A percentile compares a stretch with the other conserved stretches of the same genome.
Evolutionary conservation across 2,797 vertebrate species (phyloP).

Genomic region (Galagoides demidoff): DNA sequence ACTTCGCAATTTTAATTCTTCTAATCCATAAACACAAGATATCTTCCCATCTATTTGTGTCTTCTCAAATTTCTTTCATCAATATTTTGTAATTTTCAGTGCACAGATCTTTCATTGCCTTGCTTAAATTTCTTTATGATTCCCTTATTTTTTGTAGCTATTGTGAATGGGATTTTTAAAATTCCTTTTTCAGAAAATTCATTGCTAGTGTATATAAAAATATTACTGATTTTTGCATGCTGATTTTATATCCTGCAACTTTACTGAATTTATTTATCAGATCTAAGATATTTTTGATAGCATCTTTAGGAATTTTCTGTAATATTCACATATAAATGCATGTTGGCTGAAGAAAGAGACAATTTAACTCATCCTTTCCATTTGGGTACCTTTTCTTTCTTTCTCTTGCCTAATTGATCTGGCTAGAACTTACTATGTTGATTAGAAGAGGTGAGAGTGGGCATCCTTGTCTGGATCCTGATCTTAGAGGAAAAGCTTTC

Average conservation of each 20-base stretch:
- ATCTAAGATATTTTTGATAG: background rate
- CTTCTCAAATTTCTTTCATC: background rate
- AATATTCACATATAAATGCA: too few relatives aligned
- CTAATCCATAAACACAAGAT: background rate
- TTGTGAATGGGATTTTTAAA: background rate
- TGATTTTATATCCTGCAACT: background rate
- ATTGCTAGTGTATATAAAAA: background rate
- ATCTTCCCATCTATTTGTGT: background rate
- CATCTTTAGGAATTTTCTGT: background rate
- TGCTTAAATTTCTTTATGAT: background rate
- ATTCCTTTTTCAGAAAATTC: background rate
- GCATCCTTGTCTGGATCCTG: background rate
- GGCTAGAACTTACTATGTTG: background rate
- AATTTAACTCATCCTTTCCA: background rate
- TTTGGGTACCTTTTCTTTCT: background rate
- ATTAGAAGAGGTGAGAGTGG: background rate
- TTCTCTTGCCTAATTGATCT: background rate
- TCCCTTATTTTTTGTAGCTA: background rate
- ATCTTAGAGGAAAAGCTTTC: background rate
- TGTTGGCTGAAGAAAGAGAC: background rate
- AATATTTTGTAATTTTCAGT: background rate
- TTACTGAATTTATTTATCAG: background rate
- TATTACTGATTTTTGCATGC: background rate
- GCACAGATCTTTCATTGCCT: background rate
- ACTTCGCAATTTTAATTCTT: background rate